These are phyloP conservation scores for Watsonalla binaria DNA, from an alignment of 2,888 invertebrate genomes.

Conservation along the genomic window DNA sequence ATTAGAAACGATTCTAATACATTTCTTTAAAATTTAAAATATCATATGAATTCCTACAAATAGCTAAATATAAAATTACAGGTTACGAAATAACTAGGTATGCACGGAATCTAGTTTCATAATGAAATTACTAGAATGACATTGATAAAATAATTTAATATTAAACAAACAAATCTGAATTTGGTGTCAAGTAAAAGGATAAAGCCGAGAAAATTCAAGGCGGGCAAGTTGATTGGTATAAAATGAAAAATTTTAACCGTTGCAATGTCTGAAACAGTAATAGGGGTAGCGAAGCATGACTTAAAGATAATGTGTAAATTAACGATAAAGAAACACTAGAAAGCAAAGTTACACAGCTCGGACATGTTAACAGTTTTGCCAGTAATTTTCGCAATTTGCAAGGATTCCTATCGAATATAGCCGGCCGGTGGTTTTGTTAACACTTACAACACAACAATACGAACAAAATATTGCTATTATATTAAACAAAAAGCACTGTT, in stretches of 20 bases:
- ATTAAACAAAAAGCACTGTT: constrained; percentile 13
- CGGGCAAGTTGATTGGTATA: constrained; percentile 26
- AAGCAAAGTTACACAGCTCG: constrained; percentile 28
- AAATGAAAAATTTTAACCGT: constrained; percentile 30
- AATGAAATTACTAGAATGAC: constrained; percentile 12
- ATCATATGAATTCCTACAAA: too few species aligned
- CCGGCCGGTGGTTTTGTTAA: constrained; percentile 29
- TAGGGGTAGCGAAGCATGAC: constrained; percentile 49
- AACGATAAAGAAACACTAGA: constrained; percentile 44
- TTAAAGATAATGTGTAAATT: constrained; percentile 46
- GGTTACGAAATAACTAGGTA: background rate
- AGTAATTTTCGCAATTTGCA: constrained; percentile 25
- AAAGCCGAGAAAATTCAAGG: constrained; percentile 31
- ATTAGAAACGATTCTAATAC: too few species aligned
- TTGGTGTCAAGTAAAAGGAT: constrained; percentile 30
- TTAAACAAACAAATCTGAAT: constrained; percentile 14
- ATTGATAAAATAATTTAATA: constrained; percentile 13
- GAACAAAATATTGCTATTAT: constrained; percentile 16
- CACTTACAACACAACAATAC: constrained; percentile 32
- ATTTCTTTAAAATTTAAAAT: too few species aligned
- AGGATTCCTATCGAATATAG: constrained; percentile 16
- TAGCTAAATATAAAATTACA: background rate
- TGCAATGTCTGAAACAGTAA: constrained; percentile 41
- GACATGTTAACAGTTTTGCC: constrained; percentile 14
- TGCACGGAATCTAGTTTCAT: too few species aligned